Evolutionary conservation across 2,888 invertebrate genomes (phyloP).

Genomic region (Eupithecia exiguata): DNA sequence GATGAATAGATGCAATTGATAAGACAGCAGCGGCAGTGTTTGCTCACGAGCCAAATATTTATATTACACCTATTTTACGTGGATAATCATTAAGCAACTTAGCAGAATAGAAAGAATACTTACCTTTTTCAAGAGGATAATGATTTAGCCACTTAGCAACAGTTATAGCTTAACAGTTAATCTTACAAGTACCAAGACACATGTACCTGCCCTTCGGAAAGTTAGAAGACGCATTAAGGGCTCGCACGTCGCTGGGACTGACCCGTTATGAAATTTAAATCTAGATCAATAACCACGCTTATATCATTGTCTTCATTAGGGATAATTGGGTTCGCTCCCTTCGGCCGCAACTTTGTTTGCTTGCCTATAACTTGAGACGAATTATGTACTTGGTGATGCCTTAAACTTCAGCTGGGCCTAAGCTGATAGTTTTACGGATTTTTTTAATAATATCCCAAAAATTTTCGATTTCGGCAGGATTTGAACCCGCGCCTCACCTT

Average conservation of each 20-base stretch:
- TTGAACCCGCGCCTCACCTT: no score
- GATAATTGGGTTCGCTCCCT: constrained; percentile 83
- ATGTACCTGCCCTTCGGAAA: constrained; percentile 58
- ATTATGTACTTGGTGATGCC: constrained; percentile 72
- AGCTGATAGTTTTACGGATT: background rate
- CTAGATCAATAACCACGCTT: constrained; percentile 84
- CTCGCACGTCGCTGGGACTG: constrained; percentile 80
- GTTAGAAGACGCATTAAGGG: constrained; percentile 83
- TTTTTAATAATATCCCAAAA: no score
- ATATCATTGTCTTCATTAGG: constrained; percentile 85
- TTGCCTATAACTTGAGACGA: constrained; percentile 82
- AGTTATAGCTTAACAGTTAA: constrained; percentile 20
- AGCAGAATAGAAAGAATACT: background rate
- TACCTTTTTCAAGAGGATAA: no score
- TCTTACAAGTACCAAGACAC: constrained; percentile 60
- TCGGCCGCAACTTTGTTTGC: constrained; percentile 81
- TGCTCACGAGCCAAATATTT: background rate
- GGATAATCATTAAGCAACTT: no score
- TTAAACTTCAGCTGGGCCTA: constrained; percentile 12
- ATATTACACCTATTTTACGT: no score
- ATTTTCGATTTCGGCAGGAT: no score
- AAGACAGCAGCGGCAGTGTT: background rate
- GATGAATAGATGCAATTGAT: background rate
- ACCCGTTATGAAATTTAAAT: constrained; percentile 85
- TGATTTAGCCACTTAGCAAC: no score